Evolutionary conservation across 1,140 invertebrate species (phyloP), one percentile per base, ranked within the genome.

Genomic region (Cydia splendana): DNA sequence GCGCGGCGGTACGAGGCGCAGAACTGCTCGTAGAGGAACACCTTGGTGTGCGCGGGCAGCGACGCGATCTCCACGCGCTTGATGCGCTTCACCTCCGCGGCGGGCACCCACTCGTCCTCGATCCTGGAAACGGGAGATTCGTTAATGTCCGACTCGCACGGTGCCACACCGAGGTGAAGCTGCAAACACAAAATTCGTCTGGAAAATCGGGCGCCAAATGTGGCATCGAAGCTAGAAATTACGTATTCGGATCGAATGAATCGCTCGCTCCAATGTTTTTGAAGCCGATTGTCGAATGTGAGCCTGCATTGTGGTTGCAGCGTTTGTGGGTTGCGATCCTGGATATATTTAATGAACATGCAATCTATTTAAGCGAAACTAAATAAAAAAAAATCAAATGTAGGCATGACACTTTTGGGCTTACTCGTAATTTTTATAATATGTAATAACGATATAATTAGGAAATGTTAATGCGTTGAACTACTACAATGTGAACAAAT

Each of bases 41-140:
- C 91, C 81, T 93, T 93, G 1, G 86, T 83, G 75, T 81, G 79
- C 2, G 81, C 83, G 6, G 90, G 85, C 75, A 93, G 82, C 15
- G 81, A 12, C 12, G 83, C 76, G 18, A 92, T 91, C 83, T 93
- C 91, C 20, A 93, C 90, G 0, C 86, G 79, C 77, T 90, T 90
- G 13, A 89, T 79, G 0, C 86, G 77, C 57, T 78, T 80, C 79
- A 92, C 91, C 0, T 93, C 89, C 71, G 84, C 81, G 79, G 87
- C 90, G 0, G 90, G 88, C 77, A 93, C 89, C 91, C 91, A 92
- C 75, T 93, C 91, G 83, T 93, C 91, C 6, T 92, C 91, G 78
- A 93, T 74, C 80, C 91, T 92, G 91, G 13, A 85, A 85, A 74
- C 20, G 38, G 69, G 0, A 1, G 6, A 10, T 75, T 67, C 65